Conservation (phyloP, 2,797 vertebrate genomes). For the Chanos chanos region DNA sequence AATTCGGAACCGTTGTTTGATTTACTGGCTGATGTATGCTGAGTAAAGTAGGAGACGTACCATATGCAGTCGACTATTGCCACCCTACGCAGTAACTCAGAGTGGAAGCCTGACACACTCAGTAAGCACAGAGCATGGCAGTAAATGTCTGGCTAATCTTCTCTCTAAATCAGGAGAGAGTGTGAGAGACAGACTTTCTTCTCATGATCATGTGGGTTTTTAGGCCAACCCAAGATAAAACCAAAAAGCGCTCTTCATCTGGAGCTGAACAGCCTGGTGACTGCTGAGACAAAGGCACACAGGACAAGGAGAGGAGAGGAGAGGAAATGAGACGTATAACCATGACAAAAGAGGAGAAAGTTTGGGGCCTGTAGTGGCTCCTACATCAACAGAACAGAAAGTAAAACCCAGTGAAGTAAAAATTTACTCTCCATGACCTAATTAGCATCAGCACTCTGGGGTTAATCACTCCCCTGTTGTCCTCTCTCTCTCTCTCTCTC, state of each 20-base stretch:
- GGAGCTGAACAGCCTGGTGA: too few relatives aligned
- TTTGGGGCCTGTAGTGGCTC: too few relatives aligned
- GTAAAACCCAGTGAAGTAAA: background rate
- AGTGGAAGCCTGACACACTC: background rate
- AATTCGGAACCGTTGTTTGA: too few relatives aligned
- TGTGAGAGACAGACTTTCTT: background rate
- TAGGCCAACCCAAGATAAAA: background rate
- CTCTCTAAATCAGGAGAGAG: background rate
- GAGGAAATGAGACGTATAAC: background rate
- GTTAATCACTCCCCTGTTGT: conserved; percentile 37
- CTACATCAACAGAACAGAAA: background rate
- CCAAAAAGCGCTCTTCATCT: too few relatives aligned
- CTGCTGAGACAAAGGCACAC: too few relatives aligned
- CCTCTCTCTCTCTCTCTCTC: conserved; percentile 9
- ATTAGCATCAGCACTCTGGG: too few relatives aligned
- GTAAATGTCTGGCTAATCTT: conserved; percentile 1
- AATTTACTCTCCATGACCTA: too few relatives aligned
- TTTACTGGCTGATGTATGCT: too few relatives aligned
- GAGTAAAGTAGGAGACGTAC: too few relatives aligned
- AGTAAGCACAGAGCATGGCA: conserved; percentile 1
- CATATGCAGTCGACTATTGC: conserved; percentile 18
- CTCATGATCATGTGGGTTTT: background rate
- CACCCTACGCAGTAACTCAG: background rate
- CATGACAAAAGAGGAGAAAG: background rate
- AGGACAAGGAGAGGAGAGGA: background rate